Evolutionary conservation across 2,797 vertebrate genomes (phyloP).

Genomic region (Anisognathus igniventris): DNA sequence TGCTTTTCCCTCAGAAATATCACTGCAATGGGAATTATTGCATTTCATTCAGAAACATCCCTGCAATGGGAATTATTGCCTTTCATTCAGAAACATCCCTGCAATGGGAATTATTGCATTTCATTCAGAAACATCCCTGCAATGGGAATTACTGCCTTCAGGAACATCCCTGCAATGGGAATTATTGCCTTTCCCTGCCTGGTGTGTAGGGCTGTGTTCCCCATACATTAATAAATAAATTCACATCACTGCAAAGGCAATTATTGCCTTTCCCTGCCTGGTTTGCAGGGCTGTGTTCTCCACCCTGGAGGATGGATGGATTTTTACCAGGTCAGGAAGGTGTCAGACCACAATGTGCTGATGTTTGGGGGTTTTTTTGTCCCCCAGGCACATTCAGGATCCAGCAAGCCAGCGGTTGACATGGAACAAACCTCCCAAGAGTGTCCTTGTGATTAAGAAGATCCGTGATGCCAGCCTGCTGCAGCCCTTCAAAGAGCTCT

Average conservation of each 20-base stretch:
- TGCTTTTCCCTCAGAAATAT: rapidly evolving
- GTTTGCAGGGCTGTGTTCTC: neutral
- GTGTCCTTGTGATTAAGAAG: constrained; percentile 97
- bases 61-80: no score
- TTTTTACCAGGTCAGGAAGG: neutral
- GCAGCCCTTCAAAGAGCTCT: constrained; percentile 94
- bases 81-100: no score
- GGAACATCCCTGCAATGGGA: no score
- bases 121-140: no score
- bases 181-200: no score
- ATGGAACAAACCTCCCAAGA: constrained; percentile 97
- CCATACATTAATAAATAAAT: no score
- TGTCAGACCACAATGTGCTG: neutral
- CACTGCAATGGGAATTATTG: no score
- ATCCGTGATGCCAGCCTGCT: constrained; percentile 88
- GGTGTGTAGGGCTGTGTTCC: neutral
- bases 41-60: rapidly evolving
- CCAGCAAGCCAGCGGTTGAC: constrained; percentile 95
- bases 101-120: no score
- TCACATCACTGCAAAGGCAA: no score
- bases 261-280: neutral
- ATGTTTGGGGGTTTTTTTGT: rapidly evolving
- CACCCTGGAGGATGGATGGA: rapidly evolving
- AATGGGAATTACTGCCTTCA: no score
- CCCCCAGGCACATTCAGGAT: constrained; percentile 94